Base-by-base conservation (phyloP, 2,797 vertebrate species). In the Argya squamiceps region DNA sequence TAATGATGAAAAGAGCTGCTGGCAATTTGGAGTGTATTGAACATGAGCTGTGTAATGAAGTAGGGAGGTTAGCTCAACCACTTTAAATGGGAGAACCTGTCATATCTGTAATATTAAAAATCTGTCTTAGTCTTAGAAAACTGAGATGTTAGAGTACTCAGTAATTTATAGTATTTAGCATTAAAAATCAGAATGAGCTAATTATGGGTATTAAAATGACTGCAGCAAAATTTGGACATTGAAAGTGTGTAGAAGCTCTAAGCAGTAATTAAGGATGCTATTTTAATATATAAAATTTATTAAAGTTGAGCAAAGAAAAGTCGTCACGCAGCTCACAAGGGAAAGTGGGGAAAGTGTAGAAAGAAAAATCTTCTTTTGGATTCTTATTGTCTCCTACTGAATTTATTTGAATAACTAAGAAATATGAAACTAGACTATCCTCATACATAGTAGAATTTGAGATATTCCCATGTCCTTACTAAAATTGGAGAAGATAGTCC, bases 221-320 rank as follows among this genome's bases (percentile, higher is more conserved):
- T 86, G 55, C 70, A 84, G 27, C 87, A 79, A 69, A 79, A 92
- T 65, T 65, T 59, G 74, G 84, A 60, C 77, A 63, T 30, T 60
- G 23, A 27, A 93, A 76, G 55, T 88, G 94, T 88, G 18, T 73
- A 30, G 76, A 84, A 87, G 36, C 52, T 81, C 67, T 69, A 76
- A 93, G 62, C 43, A 65, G 58, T 92, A 88, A 92, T 90, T 93
- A 97, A 76, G 65, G 55, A 41, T 88, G 32, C 77, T 94, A 15
- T 90, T 95, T 94, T 93, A 81, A 81, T 90, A 68, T 19, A 41
- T 78, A 47, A 69, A 78, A 90, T 50, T 44, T 24, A 43, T 92
- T 89, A 24, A 78, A 56, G 46, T 79, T 86, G 52, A 87, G 47
- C 34, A 50, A 82, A 81, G 67, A 52, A 85, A 85, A 93, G 76